These are phyloP conservation scores for Euleptes europaea DNA, from an alignment of 2,113 vertebrate genomes.

Conservation along the genomic window DNA sequence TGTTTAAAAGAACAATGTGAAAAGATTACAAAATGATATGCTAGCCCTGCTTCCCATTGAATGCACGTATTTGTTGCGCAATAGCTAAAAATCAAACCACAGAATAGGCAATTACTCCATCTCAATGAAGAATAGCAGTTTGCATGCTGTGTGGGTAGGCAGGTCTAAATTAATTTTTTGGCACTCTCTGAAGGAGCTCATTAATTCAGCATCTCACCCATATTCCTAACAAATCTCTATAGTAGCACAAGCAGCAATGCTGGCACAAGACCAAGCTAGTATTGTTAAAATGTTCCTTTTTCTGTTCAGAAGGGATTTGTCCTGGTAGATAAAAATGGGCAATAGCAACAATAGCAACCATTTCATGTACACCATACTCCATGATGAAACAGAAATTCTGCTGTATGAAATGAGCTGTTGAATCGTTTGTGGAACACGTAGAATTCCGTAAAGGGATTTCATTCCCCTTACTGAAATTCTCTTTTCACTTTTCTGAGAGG, in stretches of 20 bases:
- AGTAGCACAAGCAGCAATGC: not conserved
- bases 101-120: slow-evolving; percentile 18
- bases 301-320: not conserved
- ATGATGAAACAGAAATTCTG: too few species aligned
- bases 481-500: too few species aligned
- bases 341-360: too few species aligned
- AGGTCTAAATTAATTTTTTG: slow-evolving; percentile 26
- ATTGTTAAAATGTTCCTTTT: not conserved
- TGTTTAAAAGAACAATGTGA: not conserved
- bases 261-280: not conserved
- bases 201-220: not conserved
- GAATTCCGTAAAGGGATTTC: too few species aligned
- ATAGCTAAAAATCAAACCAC: slow-evolving; percentile 10
- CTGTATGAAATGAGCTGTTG: too few species aligned
- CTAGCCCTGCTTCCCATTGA: slow-evolving; percentile 16
- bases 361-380: too few species aligned
- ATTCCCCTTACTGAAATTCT: too few species aligned
- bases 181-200: not conserved
- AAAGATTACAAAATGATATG: not conserved
- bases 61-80: not conserved
- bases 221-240: not conserved
- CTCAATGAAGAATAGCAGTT: not conserved
- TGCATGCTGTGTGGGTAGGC: slow-evolving; percentile 6
- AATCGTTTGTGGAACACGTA: too few species aligned
- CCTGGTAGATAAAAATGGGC: not conserved